Conservation (phyloP, 2,113 vertebrate species). For the Calidris pygmaea region DNA sequence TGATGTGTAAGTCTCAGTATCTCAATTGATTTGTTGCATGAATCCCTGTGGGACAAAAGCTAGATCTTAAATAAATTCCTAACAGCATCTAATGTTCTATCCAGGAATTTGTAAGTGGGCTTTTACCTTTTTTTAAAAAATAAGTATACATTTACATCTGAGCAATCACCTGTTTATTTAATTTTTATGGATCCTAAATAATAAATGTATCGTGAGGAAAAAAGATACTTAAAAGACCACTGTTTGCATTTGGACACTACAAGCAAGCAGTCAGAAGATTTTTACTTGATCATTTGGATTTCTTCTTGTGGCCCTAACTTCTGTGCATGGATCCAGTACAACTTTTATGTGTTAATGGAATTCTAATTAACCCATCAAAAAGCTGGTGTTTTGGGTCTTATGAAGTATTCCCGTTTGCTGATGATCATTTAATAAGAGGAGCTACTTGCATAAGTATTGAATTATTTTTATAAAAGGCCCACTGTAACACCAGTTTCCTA, state of each 20-base stretch:
- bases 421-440: not conserved
- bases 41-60: not conserved
- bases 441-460: not conserved
- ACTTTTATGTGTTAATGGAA: not conserved
- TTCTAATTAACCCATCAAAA: not conserved
- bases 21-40: not conserved
- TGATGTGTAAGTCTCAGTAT: not conserved
- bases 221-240: not conserved
- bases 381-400: not conserved
- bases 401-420: not conserved
- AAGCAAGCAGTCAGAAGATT: not conserved
- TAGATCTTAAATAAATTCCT: not conserved
- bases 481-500: not conserved
- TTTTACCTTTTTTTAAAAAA: not conserved
- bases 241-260: not conserved
- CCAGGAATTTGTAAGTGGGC: not conserved
- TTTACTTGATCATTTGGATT: not conserved
- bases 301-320: not conserved
- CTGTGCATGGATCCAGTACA: not conserved
- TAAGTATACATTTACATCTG: not conserved
- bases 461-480: not conserved
- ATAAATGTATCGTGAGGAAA: not conserved
- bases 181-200: not conserved
- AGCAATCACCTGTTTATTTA: not conserved
- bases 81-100: not conserved